Conservation (phyloP, 2,113 vertebrate species). For the Tylochromis polylepis region DNA sequence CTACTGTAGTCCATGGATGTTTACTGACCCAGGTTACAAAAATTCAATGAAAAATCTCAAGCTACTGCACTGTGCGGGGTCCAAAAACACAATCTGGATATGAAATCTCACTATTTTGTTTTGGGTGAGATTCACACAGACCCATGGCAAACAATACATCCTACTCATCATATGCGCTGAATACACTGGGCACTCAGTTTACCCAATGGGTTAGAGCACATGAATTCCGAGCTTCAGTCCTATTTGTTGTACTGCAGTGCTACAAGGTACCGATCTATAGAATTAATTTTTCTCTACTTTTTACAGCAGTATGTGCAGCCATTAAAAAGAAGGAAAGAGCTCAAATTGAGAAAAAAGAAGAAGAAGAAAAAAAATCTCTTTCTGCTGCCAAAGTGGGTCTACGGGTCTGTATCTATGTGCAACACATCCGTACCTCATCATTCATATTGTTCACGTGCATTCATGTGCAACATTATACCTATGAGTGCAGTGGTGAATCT, state of each 20-base stretch:
- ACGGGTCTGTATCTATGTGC: neutral
- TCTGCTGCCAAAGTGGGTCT: neutral
- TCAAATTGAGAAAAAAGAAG: neutral
- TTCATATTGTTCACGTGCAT: neutral
- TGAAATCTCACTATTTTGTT: neutral
- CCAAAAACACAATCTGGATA: neutral
- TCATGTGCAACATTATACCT: constrained; percentile 72
- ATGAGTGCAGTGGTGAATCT: constrained; percentile 95
- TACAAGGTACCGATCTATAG: neutral
- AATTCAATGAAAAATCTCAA: neutral
- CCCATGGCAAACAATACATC: neutral
- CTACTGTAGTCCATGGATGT: neutral
- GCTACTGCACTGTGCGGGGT: neutral
- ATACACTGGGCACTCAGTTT: neutral
- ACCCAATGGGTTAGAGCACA: neutral
- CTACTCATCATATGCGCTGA: neutral
- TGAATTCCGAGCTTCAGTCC: neutral
- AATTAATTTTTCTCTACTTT: neutral
- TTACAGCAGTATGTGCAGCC: neutral
- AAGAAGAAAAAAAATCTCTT: neutral
- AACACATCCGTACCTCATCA: neutral
- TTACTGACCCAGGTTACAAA: neutral
- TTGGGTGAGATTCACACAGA: neutral
- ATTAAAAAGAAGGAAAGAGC: neutral
- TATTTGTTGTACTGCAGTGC: neutral